Evolutionary conservation across 1,140 invertebrate genomes (phyloP), one percentile per base, ranked within the genome.

Genomic region (Heliconius hewitsoni): DNA sequence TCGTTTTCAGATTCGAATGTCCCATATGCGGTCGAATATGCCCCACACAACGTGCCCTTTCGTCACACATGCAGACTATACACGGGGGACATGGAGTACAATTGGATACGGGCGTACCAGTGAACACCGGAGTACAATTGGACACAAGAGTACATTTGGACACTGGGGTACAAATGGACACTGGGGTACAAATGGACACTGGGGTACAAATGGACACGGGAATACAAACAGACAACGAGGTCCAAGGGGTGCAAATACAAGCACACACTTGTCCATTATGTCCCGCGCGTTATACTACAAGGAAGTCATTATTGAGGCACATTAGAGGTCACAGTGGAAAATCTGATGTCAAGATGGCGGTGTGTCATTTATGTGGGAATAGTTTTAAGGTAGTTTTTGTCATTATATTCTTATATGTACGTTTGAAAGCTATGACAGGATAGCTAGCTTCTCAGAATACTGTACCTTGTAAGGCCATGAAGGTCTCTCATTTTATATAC

Each of bases 1-100:
- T 30, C 0, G 23, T 66, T 30, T 5, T 2, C 85, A 92, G 91
- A 13, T 85, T 84, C 55, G 87, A 90, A 50, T 92, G 91, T 23
- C 83, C 84, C 1, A 78, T 90, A 27, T 90, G 89, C 77, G 66
- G 78, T 1, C 83, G 87, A 4, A 74, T 84, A 1, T 87, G 88
- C 23, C 82, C 89, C 1, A 86, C 83, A 37, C 83, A 82, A 11
- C 81, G 83, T 11, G 78, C 87, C 0, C 70, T 92, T 0, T 72
- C 77, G 3, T 70, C 81, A 9, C 91, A 91, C 81, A 82, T 87
- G 1, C 75, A 80, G 13, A 78, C 80, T 1, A 82, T 88, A 0
- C 90, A 90, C 76, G 60, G 23, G 27, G 60, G 11, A 9, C 23
- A 66, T 19, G 50, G 50, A 1, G 50, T 52, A 8, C 18, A 8